Conservation (phyloP, 1,140 invertebrate species). For the Apis laboriosa region DNA sequence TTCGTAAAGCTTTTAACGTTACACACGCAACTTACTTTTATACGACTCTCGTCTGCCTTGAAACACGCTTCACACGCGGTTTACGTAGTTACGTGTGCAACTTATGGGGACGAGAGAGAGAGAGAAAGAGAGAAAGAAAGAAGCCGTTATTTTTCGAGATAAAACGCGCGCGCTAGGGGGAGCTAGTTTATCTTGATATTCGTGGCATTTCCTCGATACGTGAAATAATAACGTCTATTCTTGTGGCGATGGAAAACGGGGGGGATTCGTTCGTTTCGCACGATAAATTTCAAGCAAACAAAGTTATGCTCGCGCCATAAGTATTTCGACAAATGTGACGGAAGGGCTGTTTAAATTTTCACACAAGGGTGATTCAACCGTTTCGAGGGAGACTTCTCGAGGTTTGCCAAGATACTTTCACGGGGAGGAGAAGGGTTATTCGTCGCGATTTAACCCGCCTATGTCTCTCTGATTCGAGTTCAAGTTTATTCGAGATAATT, state of each 20-base stretch:
- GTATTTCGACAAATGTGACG: not conserved
- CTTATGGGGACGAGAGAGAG: not conserved
- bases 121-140: too few relatives aligned
- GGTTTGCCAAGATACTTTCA: not conserved
- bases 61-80: not conserved
- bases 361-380: not conserved
- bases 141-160: slow-evolving; percentile 7
- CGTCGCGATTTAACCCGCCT: not conserved
- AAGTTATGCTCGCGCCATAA: not conserved
- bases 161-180: slow-evolving; percentile 8
- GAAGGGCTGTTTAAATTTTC: not conserved
- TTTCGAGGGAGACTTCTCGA: not conserved
- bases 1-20: slow-evolving; percentile 18
- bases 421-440: not conserved
- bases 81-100: not conserved
- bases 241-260: not conserved
- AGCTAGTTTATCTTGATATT: slow-evolving; percentile 31
- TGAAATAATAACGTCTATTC: not conserved
- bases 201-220: slow-evolving; percentile 6
- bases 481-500: too few relatives aligned
- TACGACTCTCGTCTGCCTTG: not conserved
- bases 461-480: too few relatives aligned
- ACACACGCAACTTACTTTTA: not conserved
- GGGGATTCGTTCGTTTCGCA: not conserved
- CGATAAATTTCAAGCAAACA: slow-evolving; percentile 19